Evolutionary conservation across 2,113 vertebrate species (phyloP), one percentile per base, ranked within the genome.

Genomic region (Ellobius talpinus): DNA sequence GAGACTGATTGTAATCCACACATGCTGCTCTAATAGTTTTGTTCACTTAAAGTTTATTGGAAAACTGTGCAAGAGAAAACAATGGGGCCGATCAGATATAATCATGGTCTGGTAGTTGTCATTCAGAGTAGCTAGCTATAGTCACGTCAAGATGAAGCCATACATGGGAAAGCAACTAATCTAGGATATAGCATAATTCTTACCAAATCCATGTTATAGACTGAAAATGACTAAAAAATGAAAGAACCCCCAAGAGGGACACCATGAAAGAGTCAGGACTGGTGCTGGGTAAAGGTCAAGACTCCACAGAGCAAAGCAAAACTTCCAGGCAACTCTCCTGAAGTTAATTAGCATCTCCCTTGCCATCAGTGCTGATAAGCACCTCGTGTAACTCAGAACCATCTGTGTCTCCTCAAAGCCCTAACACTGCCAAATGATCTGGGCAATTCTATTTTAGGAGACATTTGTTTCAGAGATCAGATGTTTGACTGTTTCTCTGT

Each of bases 401-500:
- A 95, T 91, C 94, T 97, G 94, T 72, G 95, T 95, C 92, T 96
- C 91, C 82, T 92, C 96, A 94, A 89, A 96, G 92, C 31, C 89
- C 89, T 89, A 79, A 73, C 13, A 26, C 73, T 97, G 96, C 72
- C 96, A 96, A 55, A 55, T 79, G 94, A 95, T 81, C 36, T 91
- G 86, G 70, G 74, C 95, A 87, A 89, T 94, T 96, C 96, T 98
- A 98, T 97, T 97, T 98, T 96, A 79, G 96, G 96, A 97, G 63
- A 74, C 74, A 93, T 91, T 97, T 89, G 58, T 97, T 96, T 87
- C 88, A 93, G 85, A 96, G 86, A 97, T 97, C 91, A 97, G 87
- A 96, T 97, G 93, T 90, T 95, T 95, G 97, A 92, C 89, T 96
- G n/a, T 94, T 96, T 92, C 96, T 97, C 96, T 98, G 92, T 97